Percentiles rank a stretch among this genome's conserved stretches.
These are phyloP conservation scores for Phalloptychus januarius DNA, from an alignment of 2,797 vertebrate species.

Conservation along the genomic window DNA sequence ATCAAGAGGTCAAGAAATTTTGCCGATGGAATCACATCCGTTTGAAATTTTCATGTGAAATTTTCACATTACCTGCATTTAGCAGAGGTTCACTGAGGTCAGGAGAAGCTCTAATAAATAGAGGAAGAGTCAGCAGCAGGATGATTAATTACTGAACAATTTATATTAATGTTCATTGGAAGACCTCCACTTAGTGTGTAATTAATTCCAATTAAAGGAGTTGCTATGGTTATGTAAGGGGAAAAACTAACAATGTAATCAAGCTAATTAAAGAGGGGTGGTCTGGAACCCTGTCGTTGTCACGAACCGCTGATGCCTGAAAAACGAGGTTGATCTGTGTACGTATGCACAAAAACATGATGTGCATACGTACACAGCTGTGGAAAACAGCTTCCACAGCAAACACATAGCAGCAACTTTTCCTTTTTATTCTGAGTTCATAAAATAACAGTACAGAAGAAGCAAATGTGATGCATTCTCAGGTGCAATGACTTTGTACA, in stretches of 20 bases:
- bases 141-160: conserved; percentile 83
- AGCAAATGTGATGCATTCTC: conserved; percentile 2
- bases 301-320: conserved; percentile 69
- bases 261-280: conserved; percentile 79
- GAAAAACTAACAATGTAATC: conserved; percentile 79
- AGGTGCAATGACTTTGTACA: neutral
- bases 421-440: conserved; percentile 37
- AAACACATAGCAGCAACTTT: conserved; percentile 41
- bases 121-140: conserved; percentile 61
- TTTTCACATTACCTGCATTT: conserved; percentile 23
- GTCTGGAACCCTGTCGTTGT: conserved; percentile 73
- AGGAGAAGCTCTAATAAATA: conserved; percentile 39
- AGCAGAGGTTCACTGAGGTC: conserved; percentile 39
- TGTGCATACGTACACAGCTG: too few relatives aligned
- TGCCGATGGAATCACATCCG: conserved; percentile 58
- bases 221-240: conserved; percentile 72
- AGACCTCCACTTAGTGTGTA: conserved; percentile 81
- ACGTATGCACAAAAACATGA: conserved; percentile 56
- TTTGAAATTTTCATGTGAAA: conserved; percentile 25
- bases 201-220: conserved; percentile 84
- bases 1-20: conserved; percentile 48
- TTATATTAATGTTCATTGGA: conserved; percentile 84
- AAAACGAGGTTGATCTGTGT: conserved; percentile 69
- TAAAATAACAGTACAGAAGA: conserved; percentile 18
- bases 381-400: conserved; percentile 65